These are phyloP conservation scores for Macropis europaea DNA, from an alignment of 2,888 invertebrate species.

Conservation along the genomic window DNA sequence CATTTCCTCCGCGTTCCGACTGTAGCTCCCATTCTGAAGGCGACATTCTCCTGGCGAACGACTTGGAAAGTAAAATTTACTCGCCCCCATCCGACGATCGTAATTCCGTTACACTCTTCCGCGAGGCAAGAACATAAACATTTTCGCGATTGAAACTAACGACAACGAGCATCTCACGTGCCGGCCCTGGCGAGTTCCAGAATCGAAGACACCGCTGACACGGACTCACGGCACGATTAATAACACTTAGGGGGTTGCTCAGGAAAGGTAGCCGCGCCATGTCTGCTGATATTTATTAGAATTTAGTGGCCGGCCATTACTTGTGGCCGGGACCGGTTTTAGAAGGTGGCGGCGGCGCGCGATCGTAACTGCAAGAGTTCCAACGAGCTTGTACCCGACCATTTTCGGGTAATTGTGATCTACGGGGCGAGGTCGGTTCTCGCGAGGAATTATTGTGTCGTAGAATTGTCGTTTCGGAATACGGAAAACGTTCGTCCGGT, in stretches of 20 bases:
- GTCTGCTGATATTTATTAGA: conserved; percentile 72
- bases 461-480: conserved; percentile 30
- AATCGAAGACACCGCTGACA: conserved; percentile 48
- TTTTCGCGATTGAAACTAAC: conserved; percentile 49
- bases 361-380: conserved; percentile 65
- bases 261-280: conserved; percentile 36
- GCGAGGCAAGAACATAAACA: conserved; percentile 23
- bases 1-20: too few species aligned
- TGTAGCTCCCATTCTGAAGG: too few species aligned
- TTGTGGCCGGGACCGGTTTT: conserved; percentile 49
- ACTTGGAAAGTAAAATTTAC: background rate
- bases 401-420: conserved; percentile 77
- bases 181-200: background rate
- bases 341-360: conserved; percentile 51
- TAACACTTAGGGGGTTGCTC: conserved; percentile 56
- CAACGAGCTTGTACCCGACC: conserved; percentile 65
- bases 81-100: conserved; percentile 1
- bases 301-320: conserved; percentile 68
- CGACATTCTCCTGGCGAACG: background rate
- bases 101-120: conserved; percentile 4
- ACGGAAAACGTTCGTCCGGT: conserved; percentile 25
- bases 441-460: conserved; percentile 52
- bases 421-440: conserved; percentile 63
- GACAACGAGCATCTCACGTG: conserved; percentile 3
- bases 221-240: conserved; percentile 49